Evolutionary conservation across 2,888 invertebrate genomes (phyloP).

Genomic region (Pimpla rufipes): DNA sequence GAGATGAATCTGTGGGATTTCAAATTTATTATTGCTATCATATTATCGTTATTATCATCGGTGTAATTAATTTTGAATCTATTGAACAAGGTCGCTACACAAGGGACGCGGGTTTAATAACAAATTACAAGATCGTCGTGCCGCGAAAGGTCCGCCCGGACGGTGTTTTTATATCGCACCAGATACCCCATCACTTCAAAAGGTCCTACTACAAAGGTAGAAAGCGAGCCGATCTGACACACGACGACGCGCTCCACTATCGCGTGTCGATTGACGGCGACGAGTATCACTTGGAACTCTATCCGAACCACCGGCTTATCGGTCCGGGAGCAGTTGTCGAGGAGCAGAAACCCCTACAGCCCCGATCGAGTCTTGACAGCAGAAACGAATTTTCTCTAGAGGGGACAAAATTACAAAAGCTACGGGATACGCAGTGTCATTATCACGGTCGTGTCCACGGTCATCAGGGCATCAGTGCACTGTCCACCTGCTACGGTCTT

Average conservation of each 20-base stretch:
- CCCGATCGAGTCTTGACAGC: constrained; percentile 54
- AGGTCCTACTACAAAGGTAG: constrained; percentile 71
- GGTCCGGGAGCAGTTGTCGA: constrained; percentile 81
- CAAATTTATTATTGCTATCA: neutral
- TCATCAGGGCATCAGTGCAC: constrained; percentile 80
- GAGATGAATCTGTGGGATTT: neutral
- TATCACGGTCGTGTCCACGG: constrained; percentile 84
- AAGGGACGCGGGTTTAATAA: constrained; percentile 63
- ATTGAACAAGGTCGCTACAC: constrained; percentile 60
- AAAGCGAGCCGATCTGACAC: constrained; percentile 66
- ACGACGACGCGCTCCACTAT: constrained; percentile 81
- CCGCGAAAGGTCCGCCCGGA: constrained; percentile 82
- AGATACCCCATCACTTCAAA: constrained; percentile 82
- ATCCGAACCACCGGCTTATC: constrained; percentile 81
- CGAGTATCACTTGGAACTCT: constrained; percentile 81
- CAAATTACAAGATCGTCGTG: constrained; percentile 81
- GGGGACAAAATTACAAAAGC: constrained; percentile 73
- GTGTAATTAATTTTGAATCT: neutral
- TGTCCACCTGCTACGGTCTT: constrained; percentile 84
- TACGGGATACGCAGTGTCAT: constrained; percentile 82
- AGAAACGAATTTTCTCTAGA: constrained; percentile 53
- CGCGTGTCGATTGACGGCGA: constrained; percentile 81
- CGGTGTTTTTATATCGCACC: constrained; percentile 82
- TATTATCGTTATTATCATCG: neutral
- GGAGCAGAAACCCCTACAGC: constrained; percentile 58